A percentile compares a stretch with the other conserved stretches of the same genome.
Evolutionary conservation across 2,888 invertebrate genomes (phyloP).

Genomic region (Glaucopsyche alexis): DNA sequence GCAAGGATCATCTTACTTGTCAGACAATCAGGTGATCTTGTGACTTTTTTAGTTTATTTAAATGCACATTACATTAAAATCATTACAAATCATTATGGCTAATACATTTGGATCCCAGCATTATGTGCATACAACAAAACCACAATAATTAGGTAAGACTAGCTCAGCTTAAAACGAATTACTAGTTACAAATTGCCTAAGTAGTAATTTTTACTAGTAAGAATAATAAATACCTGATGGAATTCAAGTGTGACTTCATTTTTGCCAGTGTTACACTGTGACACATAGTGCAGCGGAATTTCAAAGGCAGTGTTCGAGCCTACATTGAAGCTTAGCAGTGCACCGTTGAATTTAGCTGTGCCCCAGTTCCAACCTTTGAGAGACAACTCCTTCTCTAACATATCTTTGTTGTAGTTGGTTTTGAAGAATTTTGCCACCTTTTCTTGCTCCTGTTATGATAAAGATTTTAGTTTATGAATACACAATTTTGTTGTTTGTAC

Average conservation of each 20-base stretch:
- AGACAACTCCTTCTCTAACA: slow-evolving; percentile 95
- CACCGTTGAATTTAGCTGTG: slow-evolving; percentile 94
- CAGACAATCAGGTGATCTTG: no score
- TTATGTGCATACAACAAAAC: no score
- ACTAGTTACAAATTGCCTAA: no score
- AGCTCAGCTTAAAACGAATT: no score
- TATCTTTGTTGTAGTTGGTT: slow-evolving; percentile 88
- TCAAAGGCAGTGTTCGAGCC: slow-evolving; percentile 94
- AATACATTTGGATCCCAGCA: no score
- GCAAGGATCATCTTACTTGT: no score
- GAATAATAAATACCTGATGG: slow-evolving; percentile 85
- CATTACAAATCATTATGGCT: no score
- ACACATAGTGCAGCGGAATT: slow-evolving; percentile 96
- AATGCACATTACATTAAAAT: no score
- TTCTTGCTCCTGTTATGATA: slow-evolving; percentile 88
- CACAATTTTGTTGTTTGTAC: no score
- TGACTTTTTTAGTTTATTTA: no score
- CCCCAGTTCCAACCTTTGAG: slow-evolving; percentile 99
- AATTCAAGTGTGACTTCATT: slow-evolving; percentile 99
- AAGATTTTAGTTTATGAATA: background rate
- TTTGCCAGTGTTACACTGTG: slow-evolving; percentile 96
- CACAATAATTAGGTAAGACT: no score
- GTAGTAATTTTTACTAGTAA: background rate
- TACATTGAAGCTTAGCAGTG: slow-evolving; percentile 91
- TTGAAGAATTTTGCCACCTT: slow-evolving; percentile 95